phyloP scores from a whole-genome alignment of 2,888 invertebrate species.

The Cantharis rustica region DNA sequence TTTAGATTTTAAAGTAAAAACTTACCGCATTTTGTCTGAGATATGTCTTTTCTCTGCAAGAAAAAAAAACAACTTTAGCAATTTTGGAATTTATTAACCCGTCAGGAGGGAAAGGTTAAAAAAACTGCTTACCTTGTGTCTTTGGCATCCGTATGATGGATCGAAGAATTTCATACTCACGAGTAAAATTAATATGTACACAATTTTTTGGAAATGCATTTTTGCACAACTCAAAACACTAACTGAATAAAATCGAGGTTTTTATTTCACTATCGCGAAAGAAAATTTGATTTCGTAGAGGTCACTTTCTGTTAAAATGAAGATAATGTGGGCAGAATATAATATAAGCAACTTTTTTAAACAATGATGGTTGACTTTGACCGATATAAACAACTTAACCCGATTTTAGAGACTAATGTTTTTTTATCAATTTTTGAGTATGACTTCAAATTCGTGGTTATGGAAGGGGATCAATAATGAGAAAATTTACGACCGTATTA shows the following conservation, averaged over 20 bases:
- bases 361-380: background rate
- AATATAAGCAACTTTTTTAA: background rate
- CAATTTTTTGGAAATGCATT: background rate
- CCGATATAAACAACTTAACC: background rate
- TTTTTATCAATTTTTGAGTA: background rate
- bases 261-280: background rate
- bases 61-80: background rate
- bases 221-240: background rate
- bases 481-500: constrained; percentile 1
- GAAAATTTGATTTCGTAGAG: background rate
- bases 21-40: constrained; percentile 26
- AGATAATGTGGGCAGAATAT: background rate
- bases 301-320: background rate
- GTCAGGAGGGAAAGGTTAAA: background rate
- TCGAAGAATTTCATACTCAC: background rate
- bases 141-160: background rate
- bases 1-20: background rate
- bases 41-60: constrained; percentile 20
- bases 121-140: background rate
- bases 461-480: constrained; percentile 9
- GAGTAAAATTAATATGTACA: background rate
- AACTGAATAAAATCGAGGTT: background rate
- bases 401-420: background rate
- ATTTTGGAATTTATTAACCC: background rate
- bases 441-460: background rate